Percentiles rank a stretch among this genome's conserved stretches.
Evolutionary conservation across 2,113 vertebrate species (phyloP).

Genomic region (Epinephelus cyanopodus): DNA sequence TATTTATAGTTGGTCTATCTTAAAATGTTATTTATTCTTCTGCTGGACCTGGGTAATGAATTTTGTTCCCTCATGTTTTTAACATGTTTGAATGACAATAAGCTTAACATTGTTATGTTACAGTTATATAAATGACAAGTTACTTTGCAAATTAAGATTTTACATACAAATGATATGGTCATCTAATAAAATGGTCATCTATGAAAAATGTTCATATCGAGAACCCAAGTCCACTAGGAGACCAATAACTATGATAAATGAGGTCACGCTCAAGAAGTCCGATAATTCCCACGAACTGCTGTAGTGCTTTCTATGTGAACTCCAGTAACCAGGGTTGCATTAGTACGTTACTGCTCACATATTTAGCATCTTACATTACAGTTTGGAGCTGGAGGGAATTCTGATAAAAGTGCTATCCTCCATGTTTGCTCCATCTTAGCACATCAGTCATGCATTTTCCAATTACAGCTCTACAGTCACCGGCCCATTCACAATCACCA

Average conservation of each 20-base stretch:
- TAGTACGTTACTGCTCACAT: slow-evolving; percentile 2
- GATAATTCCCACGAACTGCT: slow-evolving; percentile 41
- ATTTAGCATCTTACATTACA: background rate
- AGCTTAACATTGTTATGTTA: too few species aligned
- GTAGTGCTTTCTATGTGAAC: slow-evolving; percentile 42
- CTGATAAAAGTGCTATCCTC: slow-evolving; percentile 44
- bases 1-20: too few species aligned
- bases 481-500: slow-evolving; percentile 61
- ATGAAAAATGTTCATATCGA: background rate
- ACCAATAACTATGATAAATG: slow-evolving; percentile 38
- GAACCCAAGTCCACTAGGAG: slow-evolving; percentile 7
- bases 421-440: slow-evolving; percentile 51
- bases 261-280: slow-evolving; percentile 15
- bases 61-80: too few species aligned
- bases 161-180: too few species aligned
- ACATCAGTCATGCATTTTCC: slow-evolving; percentile 78
- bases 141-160: too few species aligned
- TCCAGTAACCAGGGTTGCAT: slow-evolving; percentile 4
- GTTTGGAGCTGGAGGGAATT: background rate
- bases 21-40: too few species aligned
- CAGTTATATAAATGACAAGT: too few species aligned
- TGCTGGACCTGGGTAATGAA: too few species aligned
- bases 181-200: too few species aligned
- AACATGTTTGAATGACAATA: too few species aligned
- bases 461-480: slow-evolving; percentile 74